Base-by-base conservation (phyloP, 2,113 vertebrate genomes). In the Raja brachyura region DNA sequence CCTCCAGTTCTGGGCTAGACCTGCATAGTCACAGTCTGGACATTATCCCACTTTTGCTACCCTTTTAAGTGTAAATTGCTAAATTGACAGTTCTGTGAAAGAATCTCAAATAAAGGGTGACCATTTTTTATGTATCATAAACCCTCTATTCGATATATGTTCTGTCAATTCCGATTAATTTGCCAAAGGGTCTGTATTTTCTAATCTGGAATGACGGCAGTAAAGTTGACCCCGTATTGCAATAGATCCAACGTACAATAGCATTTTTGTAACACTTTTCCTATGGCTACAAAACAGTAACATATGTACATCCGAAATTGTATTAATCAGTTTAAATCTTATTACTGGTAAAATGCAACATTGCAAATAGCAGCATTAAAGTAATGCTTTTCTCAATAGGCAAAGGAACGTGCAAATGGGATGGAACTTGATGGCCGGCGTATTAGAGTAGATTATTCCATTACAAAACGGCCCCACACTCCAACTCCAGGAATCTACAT, bases 401-500 rank as follows among this genome's bases (percentile, higher is more conserved):
- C 93, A 93, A 93, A 93, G 28, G 93, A 93, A 61, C 93, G 66
- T 39, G 93, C 75, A 25, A 93, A 93, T 93, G 93, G 93, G 54
- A 93, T 93, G 93, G 93, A 93, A 81, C 76, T 93, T 66, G 93
- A 78, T 81, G 93, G 93, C 10, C 93, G 93, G 25, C 75, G 79
- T 39, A 93, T 93, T 83, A 73, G 93, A 76, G 93, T 93, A 81
- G 93, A 93, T 83, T 93, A 79, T 61, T 93, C 93, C 79, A 93
- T 93, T 93, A 93, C 93, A 66, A 93, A 93, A 93, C 25, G 93
- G 66, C 73, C 93, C 93, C 93, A 93, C 75, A 93, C 93, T 66
- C 93, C 93, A 93, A 93, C 93, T 39, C 93, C 93, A 68, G 93
- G 93, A 39, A 93, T 93, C 76, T 93, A 93, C 13, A 93, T 93